phyloP scores from a whole-genome alignment of 2,797 vertebrate genomes.

The Smutsia temminckii region DNA sequence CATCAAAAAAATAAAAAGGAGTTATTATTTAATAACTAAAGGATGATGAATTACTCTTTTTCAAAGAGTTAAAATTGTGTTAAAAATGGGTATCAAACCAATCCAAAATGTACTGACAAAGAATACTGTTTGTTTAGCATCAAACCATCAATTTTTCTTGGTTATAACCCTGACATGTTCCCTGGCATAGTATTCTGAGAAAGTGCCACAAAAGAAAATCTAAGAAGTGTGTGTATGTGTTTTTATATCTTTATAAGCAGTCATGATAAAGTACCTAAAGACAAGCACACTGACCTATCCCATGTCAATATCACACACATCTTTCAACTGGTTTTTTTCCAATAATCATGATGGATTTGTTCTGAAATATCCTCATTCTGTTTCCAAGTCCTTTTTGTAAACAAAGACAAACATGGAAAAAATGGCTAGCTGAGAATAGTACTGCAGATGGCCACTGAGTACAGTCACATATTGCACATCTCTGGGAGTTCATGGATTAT shows the following conservation, averaged over 20 bases:
- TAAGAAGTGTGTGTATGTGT: not conserved
- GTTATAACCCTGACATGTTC: slow-evolving; percentile 8
- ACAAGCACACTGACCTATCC: not conserved
- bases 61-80: slow-evolving; percentile 13
- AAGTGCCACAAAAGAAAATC: not conserved
- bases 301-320: not conserved
- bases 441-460: not conserved
- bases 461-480: not conserved
- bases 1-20: slow-evolving; percentile 8
- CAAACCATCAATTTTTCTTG: not conserved
- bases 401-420: slow-evolving; percentile 38
- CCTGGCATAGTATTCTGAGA: slow-evolving; percentile 18
- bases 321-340: not conserved
- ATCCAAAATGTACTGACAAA: not conserved
- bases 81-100: slow-evolving; percentile 30
- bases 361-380: slow-evolving; percentile 47
- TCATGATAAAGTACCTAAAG: not conserved
- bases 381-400: slow-evolving; percentile 36
- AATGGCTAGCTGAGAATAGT: not conserved
- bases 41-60: not conserved
- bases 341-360: not conserved
- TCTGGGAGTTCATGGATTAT: not conserved
- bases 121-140: slow-evolving; percentile 8
- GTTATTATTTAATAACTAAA: slow-evolving; percentile 10
- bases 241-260: not conserved